Evolutionary conservation across 2,797 vertebrate species (phyloP).

Genomic region (Lagorchestes hirsutus): DNA sequence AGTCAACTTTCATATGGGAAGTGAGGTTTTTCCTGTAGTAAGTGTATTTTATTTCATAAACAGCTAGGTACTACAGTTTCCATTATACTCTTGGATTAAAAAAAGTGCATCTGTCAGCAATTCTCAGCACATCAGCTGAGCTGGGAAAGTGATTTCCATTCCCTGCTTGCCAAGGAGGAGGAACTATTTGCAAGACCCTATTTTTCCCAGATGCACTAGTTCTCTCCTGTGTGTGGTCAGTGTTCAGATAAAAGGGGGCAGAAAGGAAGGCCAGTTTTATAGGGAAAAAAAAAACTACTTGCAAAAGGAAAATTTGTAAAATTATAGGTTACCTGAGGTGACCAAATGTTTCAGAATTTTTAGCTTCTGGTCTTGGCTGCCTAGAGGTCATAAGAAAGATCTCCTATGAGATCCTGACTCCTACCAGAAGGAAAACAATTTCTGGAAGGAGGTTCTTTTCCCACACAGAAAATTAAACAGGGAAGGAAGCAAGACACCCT

Average conservation of each 20-base stretch:
- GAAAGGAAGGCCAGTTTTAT: fast-evolving
- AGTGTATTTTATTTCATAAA: background rate
- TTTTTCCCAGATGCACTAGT: fast-evolving
- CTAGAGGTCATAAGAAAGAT: background rate
- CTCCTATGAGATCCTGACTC: background rate
- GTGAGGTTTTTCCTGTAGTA: background rate
- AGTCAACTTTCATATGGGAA: background rate
- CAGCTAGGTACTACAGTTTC: background rate
- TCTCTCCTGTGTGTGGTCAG: fast-evolving
- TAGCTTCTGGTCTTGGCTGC: background rate
- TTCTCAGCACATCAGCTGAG: background rate
- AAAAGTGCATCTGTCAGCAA: background rate
- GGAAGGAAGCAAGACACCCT: fast-evolving
- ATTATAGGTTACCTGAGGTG: background rate
- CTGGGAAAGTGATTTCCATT: background rate
- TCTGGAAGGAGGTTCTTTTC: background rate
- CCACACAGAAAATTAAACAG: fast-evolving
- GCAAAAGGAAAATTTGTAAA: no score
- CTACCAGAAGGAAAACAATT: background rate
- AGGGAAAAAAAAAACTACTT: background rate
- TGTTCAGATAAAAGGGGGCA: background rate
- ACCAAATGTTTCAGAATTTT: fast-evolving
- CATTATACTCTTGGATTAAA: background rate
- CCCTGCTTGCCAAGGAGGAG: background rate
- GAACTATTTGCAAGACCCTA: background rate